Evolutionary conservation across 2,888 invertebrate genomes (phyloP).

Genomic region (Xestia ashworthii): DNA sequence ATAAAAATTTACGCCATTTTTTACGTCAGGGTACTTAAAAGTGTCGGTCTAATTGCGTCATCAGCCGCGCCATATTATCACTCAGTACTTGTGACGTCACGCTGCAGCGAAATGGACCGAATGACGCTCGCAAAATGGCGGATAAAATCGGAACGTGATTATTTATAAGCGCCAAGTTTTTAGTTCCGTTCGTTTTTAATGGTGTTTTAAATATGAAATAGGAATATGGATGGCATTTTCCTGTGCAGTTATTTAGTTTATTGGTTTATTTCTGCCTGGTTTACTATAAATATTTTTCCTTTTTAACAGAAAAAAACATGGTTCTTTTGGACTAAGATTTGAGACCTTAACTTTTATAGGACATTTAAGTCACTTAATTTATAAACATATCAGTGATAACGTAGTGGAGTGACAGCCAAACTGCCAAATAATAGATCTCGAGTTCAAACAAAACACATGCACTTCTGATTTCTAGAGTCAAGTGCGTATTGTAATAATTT

Average conservation of each 20-base stretch:
- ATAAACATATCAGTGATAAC: no score
- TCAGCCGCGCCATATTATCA: conserved; percentile 64
- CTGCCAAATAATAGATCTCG: background rate
- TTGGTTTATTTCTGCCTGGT: background rate
- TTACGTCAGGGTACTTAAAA: conserved; percentile 58
- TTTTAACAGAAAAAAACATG: background rate
- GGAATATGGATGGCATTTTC: conserved; percentile 23
- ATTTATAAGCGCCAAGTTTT: conserved; percentile 56
- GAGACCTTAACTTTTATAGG: background rate
- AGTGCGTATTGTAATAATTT: no score
- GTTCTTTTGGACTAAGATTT: background rate
- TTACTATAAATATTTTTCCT: background rate
- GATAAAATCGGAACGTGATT: conserved; percentile 59
- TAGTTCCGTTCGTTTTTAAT: conserved; percentile 46
- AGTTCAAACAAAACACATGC: no score
- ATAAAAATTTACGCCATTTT: conserved; percentile 59
- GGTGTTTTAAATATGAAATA: conserved; percentile 49
- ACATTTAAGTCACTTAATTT: background rate
- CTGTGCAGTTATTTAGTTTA: conserved; percentile 13
- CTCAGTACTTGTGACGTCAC: conserved; percentile 63
- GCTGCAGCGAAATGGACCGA: conserved; percentile 57
- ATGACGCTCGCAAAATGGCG: conserved; percentile 62
- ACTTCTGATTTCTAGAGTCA: no score
- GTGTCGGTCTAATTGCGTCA: conserved; percentile 66
- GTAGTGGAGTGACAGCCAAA: background rate